Percentiles rank a stretch among this genome's conserved stretches.
Conservation (phyloP, 2,888 invertebrate genomes). For the Pasiphila rectangulata region DNA sequence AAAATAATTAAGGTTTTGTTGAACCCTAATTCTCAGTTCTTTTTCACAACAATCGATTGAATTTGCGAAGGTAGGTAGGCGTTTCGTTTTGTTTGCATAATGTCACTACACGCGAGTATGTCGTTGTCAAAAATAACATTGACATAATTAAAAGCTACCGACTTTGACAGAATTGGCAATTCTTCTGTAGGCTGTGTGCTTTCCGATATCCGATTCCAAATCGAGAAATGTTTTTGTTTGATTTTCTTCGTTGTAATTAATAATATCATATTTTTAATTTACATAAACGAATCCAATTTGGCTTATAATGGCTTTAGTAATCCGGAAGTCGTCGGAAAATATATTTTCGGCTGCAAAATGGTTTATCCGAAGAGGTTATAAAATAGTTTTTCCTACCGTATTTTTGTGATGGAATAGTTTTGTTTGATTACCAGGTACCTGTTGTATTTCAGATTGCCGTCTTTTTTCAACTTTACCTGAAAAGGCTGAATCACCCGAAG, state of each 20-base stretch:
- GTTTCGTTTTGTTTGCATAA: constrained; percentile 11
- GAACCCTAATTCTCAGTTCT: neutral
- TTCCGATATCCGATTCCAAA: too few relatives aligned
- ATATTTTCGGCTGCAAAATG: constrained; percentile 54
- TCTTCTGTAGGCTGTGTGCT: too few relatives aligned
- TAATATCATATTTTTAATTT: neutral
- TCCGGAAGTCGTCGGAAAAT: constrained; percentile 51
- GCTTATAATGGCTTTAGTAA: constrained; percentile 53
- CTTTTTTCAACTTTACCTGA: constrained; percentile 57
- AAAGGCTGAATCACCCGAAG: constrained; percentile 41
- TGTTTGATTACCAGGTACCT: neutral
- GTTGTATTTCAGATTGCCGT: constrained; percentile 52
- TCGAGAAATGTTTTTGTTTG: too few relatives aligned
- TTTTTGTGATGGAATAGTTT: neutral
- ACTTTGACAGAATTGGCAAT: too few relatives aligned
- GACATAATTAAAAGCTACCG: too few relatives aligned
- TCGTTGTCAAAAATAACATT: too few relatives aligned
- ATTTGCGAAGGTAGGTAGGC: too few relatives aligned
- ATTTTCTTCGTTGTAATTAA: constrained; percentile 9
- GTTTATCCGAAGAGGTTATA: constrained; percentile 67
- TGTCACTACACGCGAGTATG: too few relatives aligned
- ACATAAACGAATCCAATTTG: neutral
- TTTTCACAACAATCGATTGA: constrained; percentile 35
- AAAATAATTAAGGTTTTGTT: neutral
- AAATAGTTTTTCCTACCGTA: neutral